Conservation (phyloP, 2,888 invertebrate species). For the Belgica antarctica region DNA sequence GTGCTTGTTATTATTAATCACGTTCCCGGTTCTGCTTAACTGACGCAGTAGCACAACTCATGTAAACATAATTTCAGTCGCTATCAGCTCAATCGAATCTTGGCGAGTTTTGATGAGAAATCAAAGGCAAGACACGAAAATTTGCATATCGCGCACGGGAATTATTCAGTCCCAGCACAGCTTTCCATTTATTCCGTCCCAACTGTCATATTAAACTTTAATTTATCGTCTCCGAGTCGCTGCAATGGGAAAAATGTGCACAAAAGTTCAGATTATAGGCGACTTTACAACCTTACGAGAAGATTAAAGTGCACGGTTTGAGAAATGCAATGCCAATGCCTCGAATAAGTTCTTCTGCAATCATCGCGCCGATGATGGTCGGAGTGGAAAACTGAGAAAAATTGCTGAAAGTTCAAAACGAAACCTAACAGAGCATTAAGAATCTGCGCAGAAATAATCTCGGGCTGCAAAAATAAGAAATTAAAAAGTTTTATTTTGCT, state of each 20-base stretch:
- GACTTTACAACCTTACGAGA: neutral
- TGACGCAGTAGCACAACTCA: neutral
- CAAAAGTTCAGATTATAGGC: neutral
- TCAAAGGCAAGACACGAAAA: neutral
- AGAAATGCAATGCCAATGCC: too few relatives aligned
- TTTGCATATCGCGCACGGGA: neutral
- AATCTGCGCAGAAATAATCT: neutral
- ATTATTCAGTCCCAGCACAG: neutral
- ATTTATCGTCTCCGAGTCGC: neutral
- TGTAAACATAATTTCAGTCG: neutral
- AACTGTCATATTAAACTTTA: constrained; percentile 2
- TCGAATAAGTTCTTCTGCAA: too few relatives aligned
- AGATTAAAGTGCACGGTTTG: constrained; percentile 1
- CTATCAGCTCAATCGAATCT: neutral
- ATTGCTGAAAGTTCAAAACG: neutral
- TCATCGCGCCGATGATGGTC: too few relatives aligned
- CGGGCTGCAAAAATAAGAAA: neutral
- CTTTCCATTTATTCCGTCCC: neutral
- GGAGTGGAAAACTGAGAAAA: too few relatives aligned
- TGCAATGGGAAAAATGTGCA: neutral
- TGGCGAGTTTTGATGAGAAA: neutral
- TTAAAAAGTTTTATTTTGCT: constrained; percentile 13
- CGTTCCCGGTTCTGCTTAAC: constrained; percentile 2
- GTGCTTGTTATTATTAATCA: constrained; percentile 16
- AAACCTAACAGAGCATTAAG: constrained; percentile 13